These are phyloP conservation scores for Ramphastos sulfuratus DNA, from an alignment of 2,113 vertebrate genomes.

Conservation along the genomic window DNA sequence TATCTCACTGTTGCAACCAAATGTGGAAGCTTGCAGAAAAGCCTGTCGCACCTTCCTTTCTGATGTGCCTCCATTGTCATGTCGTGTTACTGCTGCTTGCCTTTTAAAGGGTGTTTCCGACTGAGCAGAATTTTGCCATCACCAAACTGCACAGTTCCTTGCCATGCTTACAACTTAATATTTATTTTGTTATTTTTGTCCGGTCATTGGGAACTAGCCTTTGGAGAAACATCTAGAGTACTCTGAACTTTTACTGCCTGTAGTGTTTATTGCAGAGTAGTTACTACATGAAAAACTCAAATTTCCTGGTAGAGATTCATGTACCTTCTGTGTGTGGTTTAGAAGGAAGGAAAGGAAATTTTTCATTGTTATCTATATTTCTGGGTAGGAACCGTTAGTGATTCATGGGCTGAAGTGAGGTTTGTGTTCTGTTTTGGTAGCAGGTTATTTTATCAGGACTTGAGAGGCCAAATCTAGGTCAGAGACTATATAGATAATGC, in stretches of 20 bases:
- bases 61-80: background rate
- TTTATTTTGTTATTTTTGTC: background rate
- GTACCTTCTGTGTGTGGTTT: rapidly evolving
- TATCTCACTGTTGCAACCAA: background rate
- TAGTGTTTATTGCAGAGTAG: background rate
- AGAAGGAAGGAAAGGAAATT: background rate
- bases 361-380: background rate
- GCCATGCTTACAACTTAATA: rapidly evolving
- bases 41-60: background rate
- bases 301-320: background rate
- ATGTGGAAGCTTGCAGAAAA: background rate
- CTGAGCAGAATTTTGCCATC: background rate
- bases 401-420: background rate
- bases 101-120: background rate
- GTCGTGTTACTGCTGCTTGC: background rate
- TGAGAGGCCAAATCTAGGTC: background rate
- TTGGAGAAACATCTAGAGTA: background rate
- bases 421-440: background rate
- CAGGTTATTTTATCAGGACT: background rate
- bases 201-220: background rate
- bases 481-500: background rate
- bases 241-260: background rate
- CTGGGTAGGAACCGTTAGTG: background rate
- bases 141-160: background rate
- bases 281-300: background rate